A percentile compares a stretch with the other conserved stretches of the same genome.
phyloP scores from a whole-genome alignment of 1,140 invertebrate genomes.

The Leptinotarsa undecemlineata region DNA sequence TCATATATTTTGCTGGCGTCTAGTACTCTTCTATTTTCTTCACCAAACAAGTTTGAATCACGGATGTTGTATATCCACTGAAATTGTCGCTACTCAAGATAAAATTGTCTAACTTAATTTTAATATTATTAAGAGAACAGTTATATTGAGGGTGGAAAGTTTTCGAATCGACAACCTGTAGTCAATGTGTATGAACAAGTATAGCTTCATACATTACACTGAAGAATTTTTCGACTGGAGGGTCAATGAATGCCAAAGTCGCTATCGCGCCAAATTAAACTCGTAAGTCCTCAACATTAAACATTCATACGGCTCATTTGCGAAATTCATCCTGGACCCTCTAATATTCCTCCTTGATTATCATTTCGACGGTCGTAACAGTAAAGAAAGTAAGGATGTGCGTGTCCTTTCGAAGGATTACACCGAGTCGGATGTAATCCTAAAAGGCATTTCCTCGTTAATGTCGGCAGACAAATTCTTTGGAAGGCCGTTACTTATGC shows the following conservation, averaged over 20 bases:
- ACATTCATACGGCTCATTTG: background rate
- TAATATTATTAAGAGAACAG: no score
- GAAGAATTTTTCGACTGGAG: no score
- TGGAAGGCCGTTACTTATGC: background rate
- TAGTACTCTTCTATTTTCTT: no score
- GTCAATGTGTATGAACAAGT: no score
- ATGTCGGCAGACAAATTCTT: slow-evolving; percentile 5
- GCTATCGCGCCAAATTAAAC: background rate
- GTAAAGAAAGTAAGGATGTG: slow-evolving; percentile 8
- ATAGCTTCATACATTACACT: no score
- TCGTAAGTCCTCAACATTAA: background rate
- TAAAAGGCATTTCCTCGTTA: slow-evolving; percentile 3
- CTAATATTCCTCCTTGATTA: slow-evolving; percentile 4
- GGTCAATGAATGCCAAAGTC: background rate
- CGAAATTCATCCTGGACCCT: background rate
- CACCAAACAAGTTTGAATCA: no score
- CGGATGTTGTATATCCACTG: no score
- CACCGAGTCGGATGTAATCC: background rate
- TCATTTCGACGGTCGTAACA: slow-evolving; percentile 2
- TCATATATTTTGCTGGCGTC: no score
- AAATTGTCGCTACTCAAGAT: no score
- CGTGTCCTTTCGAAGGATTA: background rate
- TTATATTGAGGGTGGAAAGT: no score
- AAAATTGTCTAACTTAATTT: no score
- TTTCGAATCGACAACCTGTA: no score